Percentiles rank a stretch among this genome's conserved stretches.
These are phyloP conservation scores for Ahaetulla prasina DNA, from an alignment of 2,113 vertebrate species.

Conservation along the genomic window DNA sequence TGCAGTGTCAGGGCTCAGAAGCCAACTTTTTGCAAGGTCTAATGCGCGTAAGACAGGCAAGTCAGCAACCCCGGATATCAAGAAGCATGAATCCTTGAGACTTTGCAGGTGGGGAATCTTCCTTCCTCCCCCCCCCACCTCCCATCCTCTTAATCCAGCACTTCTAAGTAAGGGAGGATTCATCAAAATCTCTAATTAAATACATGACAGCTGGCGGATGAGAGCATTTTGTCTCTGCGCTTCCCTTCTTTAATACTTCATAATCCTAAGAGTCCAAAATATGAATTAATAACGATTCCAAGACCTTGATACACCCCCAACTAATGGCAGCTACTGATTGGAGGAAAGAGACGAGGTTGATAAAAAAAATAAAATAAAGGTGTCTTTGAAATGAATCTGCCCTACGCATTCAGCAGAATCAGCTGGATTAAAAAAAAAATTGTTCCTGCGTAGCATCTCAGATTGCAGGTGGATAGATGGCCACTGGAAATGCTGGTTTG, in stretches of 20 bases:
- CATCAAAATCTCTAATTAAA: conserved; percentile 76
- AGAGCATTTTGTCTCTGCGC: conserved; percentile 71
- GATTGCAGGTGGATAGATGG: neutral
- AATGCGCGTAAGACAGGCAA: neutral
- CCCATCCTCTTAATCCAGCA: conserved; percentile 1
- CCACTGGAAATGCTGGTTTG: neutral
- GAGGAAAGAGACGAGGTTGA: conserved; percentile 9
- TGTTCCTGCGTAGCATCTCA: neutral
- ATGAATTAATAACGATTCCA: conserved; percentile 73
- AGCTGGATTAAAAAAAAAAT: neutral
- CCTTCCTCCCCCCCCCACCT: no score
- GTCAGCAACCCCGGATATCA: neutral
- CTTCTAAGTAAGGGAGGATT: conserved; percentile 62
- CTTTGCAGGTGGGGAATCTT: neutral
- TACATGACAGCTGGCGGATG: conserved; percentile 75
- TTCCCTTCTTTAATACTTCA: conserved; percentile 69
- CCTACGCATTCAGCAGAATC: neutral
- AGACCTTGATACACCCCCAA: conserved; percentile 53
- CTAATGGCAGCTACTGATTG: neutral
- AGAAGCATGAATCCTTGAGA: conserved; percentile 24
- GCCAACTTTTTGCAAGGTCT: neutral
- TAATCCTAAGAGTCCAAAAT: conserved; percentile 73
- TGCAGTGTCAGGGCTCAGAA: neutral
- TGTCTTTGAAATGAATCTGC: conserved; percentile 29
- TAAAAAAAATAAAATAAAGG: conserved; percentile 46